These are phyloP conservation scores for Crocallis elinguaria DNA, from an alignment of 2,888 invertebrate species.

Conservation along the genomic window DNA sequence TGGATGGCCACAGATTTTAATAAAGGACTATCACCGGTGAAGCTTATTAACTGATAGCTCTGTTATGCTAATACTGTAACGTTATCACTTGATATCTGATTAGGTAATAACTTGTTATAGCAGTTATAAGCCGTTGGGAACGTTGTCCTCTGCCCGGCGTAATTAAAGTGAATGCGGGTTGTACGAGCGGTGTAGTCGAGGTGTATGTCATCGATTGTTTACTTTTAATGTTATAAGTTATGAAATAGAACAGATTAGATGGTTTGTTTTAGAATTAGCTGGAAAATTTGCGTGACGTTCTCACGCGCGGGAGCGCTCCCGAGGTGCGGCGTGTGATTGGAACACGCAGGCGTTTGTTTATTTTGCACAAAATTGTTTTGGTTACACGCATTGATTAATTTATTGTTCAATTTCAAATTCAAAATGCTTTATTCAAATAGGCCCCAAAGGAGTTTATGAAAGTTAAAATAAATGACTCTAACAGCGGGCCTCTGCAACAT, in stretches of 20 bases:
- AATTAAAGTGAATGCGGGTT: slow-evolving; percentile 10
- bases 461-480: too few relatives aligned
- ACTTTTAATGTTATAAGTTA: slow-evolving; percentile 23
- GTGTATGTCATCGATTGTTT: slow-evolving; percentile 15
- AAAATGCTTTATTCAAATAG: too few relatives aligned
- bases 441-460: too few relatives aligned
- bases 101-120: slow-evolving; percentile 28
- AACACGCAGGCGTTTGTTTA: too few relatives aligned
- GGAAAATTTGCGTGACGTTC: not conserved
- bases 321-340: too few relatives aligned
- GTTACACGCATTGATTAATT: too few relatives aligned
- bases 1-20: slow-evolving; percentile 41
- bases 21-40: slow-evolving; percentile 32
- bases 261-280: slow-evolving; percentile 16
- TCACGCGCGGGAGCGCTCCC: not conserved
- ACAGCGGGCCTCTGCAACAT: too few relatives aligned
- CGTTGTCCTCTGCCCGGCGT: slow-evolving; percentile 8
- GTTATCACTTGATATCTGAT: slow-evolving; percentile 28
- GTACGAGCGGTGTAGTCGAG: slow-evolving; percentile 3
- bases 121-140: slow-evolving; percentile 6
- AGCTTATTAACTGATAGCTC: slow-evolving; percentile 38
- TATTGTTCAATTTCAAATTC: too few relatives aligned
- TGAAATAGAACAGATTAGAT: slow-evolving; percentile 20
- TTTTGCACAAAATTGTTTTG: too few relatives aligned
- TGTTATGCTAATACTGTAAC: slow-evolving; percentile 26